Conservation (phyloP, 2,888 invertebrate genomes). For the Drosophila stalkeri region DNA sequence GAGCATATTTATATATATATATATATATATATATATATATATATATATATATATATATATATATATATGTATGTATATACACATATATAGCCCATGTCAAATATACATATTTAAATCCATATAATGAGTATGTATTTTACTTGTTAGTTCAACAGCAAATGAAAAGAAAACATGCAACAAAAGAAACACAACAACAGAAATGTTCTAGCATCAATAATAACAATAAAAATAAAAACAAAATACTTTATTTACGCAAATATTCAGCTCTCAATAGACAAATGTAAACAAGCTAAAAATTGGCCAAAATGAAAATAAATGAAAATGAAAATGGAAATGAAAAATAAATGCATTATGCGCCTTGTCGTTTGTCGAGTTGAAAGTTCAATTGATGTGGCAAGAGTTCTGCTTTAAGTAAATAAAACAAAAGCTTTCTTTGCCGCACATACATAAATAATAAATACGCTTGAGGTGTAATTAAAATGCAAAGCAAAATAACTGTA, state of each 20-base stretch:
- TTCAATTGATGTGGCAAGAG: not conserved
- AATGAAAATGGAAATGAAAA: not conserved
- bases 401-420: not conserved
- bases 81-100: no score
- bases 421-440: not conserved
- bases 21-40: not conserved
- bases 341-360: not conserved
- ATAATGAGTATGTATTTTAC: constrained; percentile 31
- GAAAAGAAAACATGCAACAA: constrained; percentile 58
- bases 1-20: no score
- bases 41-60: no score
- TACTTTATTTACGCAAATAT: constrained; percentile 27
- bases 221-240: constrained; percentile 10
- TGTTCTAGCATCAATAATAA: constrained; percentile 11
- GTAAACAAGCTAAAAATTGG: constrained; percentile 13
- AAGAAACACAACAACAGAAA: not conserved
- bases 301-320: not conserved
- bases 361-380: not conserved
- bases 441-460: not conserved
- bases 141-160: constrained; percentile 49
- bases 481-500: not conserved
- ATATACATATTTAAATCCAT: not conserved
- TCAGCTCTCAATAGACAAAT: constrained; percentile 19
- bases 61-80: not conserved
- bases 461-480: not conserved